A percentile compares a stretch with the other conserved stretches of the same genome.
phyloP scores from a whole-genome alignment of 2,113 vertebrate genomes.

The Rynchops niger region DNA sequence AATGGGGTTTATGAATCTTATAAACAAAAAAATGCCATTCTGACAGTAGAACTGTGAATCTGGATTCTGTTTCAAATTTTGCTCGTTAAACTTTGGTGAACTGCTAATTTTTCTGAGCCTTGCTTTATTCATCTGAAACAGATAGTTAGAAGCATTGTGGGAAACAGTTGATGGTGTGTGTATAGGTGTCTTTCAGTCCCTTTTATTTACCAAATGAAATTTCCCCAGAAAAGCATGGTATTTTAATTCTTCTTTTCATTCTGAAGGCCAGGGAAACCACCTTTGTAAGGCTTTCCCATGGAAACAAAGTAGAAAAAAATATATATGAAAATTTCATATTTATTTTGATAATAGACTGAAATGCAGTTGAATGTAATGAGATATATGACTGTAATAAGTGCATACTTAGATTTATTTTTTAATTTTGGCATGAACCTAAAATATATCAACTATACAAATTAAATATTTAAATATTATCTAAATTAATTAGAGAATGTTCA shows the following conservation, averaged over 20 bases:
- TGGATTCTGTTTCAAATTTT: not conserved
- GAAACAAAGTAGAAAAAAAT: not conserved
- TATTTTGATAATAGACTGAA: not conserved
- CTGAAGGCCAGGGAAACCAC: not conserved
- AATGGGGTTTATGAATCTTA: not conserved
- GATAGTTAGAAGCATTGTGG: not conserved
- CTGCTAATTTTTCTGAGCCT: not conserved
- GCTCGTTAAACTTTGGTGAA: not conserved
- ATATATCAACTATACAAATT: not conserved
- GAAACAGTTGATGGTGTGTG: not conserved
- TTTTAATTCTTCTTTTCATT: not conserved
- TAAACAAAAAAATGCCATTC: not conserved
- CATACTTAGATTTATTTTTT: not conserved
- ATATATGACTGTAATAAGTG: not conserved
- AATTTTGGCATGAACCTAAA: not conserved
- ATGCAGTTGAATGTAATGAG: not conserved
- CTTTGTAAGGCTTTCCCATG: not conserved
- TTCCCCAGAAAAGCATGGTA: not conserved
- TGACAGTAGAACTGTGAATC: not conserved
- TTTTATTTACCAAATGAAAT: not conserved
- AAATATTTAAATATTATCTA: not conserved
- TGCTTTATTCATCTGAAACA: not conserved
- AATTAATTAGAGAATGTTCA: not conserved
- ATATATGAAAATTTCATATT: not conserved
- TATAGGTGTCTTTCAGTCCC: not conserved